A percentile compares a stretch with the other conserved stretches of the same genome.
Conservation (phyloP, 1,140 invertebrate genomes). For the Himalopsyche phryganea region DNA sequence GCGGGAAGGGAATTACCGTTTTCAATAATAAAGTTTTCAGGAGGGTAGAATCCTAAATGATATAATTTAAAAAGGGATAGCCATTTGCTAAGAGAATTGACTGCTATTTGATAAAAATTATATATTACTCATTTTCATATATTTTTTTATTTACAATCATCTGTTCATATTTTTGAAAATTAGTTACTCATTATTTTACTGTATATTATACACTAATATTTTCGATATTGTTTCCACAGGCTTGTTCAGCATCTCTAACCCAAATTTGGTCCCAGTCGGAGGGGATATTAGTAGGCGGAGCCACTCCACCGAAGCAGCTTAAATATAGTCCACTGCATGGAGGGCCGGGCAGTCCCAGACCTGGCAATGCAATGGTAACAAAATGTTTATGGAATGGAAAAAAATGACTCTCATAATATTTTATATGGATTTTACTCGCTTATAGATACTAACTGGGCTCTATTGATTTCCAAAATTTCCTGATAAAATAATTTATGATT, state of each 20-base stretch:
- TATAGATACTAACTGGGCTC: no score
- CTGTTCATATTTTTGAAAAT: background rate
- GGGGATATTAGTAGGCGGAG: constrained; percentile 34
- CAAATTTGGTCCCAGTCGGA: constrained; percentile 31
- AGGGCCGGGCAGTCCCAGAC: constrained; percentile 28
- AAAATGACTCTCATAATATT: no score
- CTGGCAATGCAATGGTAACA: constrained; percentile 24
- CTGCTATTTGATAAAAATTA: background rate
- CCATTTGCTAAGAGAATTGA: no score
- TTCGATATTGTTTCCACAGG: constrained; percentile 13
- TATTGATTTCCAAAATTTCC: no score
- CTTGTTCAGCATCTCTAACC: constrained; percentile 26
- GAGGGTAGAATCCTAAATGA: no score
- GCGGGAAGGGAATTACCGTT: no score
- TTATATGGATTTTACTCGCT: no score
- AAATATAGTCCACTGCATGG: constrained; percentile 39
- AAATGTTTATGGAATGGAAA: no score
- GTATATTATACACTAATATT: constrained; percentile 1
- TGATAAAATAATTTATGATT: no score
- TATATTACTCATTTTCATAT: background rate
- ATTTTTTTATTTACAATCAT: background rate
- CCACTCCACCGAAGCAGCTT: constrained; percentile 44
- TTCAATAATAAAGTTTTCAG: no score
- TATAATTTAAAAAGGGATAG: no score
- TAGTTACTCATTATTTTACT: constrained; percentile 1